Conservation (phyloP, 2,113 vertebrate genomes). For the Pteruthius melanotis region DNA sequence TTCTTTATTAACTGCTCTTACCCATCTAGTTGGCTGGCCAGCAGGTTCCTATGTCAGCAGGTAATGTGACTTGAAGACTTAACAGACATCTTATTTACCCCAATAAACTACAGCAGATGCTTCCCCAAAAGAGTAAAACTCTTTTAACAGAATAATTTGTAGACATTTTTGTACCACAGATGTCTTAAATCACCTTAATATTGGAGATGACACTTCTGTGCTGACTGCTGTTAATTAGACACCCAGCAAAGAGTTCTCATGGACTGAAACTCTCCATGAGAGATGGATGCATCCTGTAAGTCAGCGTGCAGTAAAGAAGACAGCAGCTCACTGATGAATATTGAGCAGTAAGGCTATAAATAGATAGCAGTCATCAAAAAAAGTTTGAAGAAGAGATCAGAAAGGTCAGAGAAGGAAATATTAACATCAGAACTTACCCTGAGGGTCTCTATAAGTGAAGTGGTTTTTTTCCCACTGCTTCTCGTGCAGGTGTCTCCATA, state of each 20-base stretch:
- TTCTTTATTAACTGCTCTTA: not conserved
- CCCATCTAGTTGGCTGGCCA: not conserved
- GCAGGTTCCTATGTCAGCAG: not conserved
- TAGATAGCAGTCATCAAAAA: not conserved
- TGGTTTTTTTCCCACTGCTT: not conserved
- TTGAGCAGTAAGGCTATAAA: not conserved
- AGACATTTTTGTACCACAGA: not conserved
- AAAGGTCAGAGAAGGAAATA: not conserved
- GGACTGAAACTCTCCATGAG: not conserved
- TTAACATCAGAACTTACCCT: not conserved
- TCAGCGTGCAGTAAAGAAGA: not conserved
- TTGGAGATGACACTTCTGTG: not conserved
- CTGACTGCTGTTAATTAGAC: not conserved
- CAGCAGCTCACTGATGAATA: not conserved
- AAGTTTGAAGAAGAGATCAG: not conserved
- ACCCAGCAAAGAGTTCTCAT: not conserved
- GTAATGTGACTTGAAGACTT: not conserved
- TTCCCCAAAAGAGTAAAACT: not conserved
- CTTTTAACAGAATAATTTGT: not conserved
- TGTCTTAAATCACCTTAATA: not conserved
- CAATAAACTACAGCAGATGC: not conserved
- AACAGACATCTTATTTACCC: not conserved
- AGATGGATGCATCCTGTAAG: not conserved
- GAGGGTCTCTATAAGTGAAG: not conserved
- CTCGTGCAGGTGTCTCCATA: not conserved